These are phyloP conservation scores for Phyllotis vaccarum DNA, from an alignment of 2,797 vertebrate genomes.

Conservation along the genomic window DNA sequence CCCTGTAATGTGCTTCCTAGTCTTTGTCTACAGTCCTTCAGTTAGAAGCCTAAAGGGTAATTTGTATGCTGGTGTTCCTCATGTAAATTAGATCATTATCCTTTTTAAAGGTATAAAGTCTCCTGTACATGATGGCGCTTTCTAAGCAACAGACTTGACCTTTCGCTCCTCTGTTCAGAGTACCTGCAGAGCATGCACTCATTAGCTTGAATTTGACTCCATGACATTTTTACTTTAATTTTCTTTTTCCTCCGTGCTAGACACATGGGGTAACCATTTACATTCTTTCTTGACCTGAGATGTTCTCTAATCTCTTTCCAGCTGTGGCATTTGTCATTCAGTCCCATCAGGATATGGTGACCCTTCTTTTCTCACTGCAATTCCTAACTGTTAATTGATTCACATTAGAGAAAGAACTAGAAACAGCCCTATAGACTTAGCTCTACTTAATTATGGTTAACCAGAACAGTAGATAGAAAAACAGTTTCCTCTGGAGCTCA, in stretches of 20 bases:
- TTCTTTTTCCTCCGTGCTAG: constrained; percentile 76
- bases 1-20: background rate
- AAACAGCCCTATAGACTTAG: constrained; percentile 58
- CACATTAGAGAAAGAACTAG: constrained; percentile 71
- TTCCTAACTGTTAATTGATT: constrained; percentile 81
- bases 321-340: constrained; percentile 85
- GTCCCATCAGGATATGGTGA: constrained; percentile 79
- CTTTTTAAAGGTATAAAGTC: constrained; percentile 78
- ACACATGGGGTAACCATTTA: constrained; percentile 83
- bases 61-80: constrained; percentile 74
- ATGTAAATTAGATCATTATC: constrained; percentile 83
- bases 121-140: constrained; percentile 53
- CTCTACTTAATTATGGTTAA: constrained; percentile 74
- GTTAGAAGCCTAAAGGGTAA: constrained; percentile 61
- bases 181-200: constrained; percentile 77
- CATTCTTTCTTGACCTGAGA: constrained; percentile 81
- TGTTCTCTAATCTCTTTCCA: constrained; percentile 83
- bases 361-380: constrained; percentile 69
- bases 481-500: constrained; percentile 65
- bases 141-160: constrained; percentile 79
- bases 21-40: constrained; percentile 63
- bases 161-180: constrained; percentile 72
- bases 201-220: constrained; percentile 82
- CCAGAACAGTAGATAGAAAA: constrained; percentile 66
- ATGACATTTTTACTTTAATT: constrained; percentile 85